These are phyloP conservation scores for Agrotis segetum DNA, from an alignment of 2,888 invertebrate genomes.

Conservation along the genomic window DNA sequence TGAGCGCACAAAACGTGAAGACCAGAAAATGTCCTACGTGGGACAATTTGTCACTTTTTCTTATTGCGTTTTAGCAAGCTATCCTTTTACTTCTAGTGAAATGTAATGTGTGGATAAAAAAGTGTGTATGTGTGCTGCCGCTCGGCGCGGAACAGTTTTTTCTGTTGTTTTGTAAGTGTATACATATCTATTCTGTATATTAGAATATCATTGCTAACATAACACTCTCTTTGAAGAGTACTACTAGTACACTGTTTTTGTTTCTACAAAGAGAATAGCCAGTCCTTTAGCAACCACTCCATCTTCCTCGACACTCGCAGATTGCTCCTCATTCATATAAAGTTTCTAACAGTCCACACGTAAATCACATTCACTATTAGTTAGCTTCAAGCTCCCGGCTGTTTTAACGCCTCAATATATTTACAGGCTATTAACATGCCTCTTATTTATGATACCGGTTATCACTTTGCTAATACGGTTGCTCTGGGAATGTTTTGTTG, in stretches of 20 bases:
- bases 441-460: slow-evolving; percentile 71
- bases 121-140: no score
- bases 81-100: no score
- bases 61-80: no score
- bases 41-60: no score
- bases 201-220: no score
- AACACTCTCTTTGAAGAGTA: no score
- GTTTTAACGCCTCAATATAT: slow-evolving; percentile 78
- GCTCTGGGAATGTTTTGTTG: slow-evolving; percentile 23
- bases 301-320: slow-evolving; percentile 37
- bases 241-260: neutral
- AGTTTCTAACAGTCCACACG: slow-evolving; percentile 39
- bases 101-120: no score
- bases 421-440: slow-evolving; percentile 75
- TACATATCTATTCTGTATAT: no score
- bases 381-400: slow-evolving; percentile 66
- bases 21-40: no score
- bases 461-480: slow-evolving; percentile 58
- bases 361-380: slow-evolving; percentile 74
- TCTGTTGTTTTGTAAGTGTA: no score
- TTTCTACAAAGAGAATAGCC: neutral
- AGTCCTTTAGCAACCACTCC: slow-evolving; percentile 11
- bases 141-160: no score
- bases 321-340: slow-evolving; percentile 51
- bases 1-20: no score